Percentiles rank a stretch among this genome's conserved stretches.
phyloP scores from a whole-genome alignment of 2,113 vertebrate species.

The Istiophorus platypterus region DNA sequence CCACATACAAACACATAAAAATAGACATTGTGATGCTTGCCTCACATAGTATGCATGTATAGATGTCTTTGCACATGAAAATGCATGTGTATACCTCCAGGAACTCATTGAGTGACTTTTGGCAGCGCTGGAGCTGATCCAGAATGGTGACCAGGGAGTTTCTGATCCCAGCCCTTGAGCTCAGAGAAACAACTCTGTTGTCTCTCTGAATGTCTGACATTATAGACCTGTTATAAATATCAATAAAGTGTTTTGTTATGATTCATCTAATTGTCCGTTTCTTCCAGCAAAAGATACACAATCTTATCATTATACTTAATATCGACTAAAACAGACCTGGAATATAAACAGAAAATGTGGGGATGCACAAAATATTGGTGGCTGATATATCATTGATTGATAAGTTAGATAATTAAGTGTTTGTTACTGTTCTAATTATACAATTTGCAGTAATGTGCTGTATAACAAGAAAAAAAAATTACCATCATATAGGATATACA shows the following conservation, averaged over 20 bases:
- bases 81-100: constrained; percentile 87
- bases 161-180: constrained; percentile 89
- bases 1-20: constrained; percentile 5
- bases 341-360: neutral
- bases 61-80: neutral
- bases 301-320: neutral
- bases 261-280: neutral
- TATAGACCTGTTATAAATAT: constrained; percentile 86
- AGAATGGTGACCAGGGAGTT: constrained; percentile 90
- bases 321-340: neutral
- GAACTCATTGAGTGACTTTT: constrained; percentile 97
- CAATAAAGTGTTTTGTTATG: neutral
- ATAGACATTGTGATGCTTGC: neutral
- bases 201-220: constrained; percentile 93
- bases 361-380: neutral
- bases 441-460: neutral
- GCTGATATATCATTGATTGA: neutral
- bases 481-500: neutral
- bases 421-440: neutral
- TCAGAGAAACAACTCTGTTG: constrained; percentile 91
- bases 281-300: neutral
- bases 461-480: neutral
- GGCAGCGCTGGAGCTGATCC: constrained; percentile 97
- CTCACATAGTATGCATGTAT: neutral
- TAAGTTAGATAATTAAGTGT: neutral